phyloP scores from a whole-genome alignment of 2,888 invertebrate genomes.

The Andrena trimmerana region DNA sequence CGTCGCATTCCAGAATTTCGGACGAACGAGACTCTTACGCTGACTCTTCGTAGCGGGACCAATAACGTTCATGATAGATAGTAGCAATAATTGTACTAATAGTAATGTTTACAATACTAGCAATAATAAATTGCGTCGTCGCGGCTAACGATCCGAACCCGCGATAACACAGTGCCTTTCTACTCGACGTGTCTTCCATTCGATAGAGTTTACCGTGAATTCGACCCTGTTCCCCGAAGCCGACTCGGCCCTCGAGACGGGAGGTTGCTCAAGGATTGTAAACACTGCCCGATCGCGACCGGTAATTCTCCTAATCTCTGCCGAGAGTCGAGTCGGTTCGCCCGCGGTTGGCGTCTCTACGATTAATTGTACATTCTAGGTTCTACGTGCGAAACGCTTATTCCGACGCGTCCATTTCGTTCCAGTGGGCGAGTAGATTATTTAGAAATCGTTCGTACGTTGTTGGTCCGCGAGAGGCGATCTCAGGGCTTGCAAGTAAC shows the following conservation, averaged over 20 bases:
- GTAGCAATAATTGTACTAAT: slow-evolving; percentile 13
- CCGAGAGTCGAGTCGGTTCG: neutral
- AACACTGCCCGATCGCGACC: neutral
- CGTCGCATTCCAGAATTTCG: slow-evolving; percentile 19
- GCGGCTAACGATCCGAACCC: slow-evolving; percentile 34
- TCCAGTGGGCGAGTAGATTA: neutral
- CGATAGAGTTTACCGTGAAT: slow-evolving; percentile 36
- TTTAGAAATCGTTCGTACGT: neutral
- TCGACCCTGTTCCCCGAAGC: neutral
- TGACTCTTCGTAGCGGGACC: slow-evolving; percentile 29
- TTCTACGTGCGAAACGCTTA: neutral
- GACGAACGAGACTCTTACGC: slow-evolving; percentile 12
- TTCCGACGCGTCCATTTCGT: neutral
- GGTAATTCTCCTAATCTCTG: neutral
- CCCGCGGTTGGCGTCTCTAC: neutral
- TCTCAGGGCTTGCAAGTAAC: neutral
- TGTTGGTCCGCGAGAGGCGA: neutral
- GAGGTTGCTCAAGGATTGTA: too few species aligned
- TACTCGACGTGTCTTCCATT: slow-evolving; percentile 54
- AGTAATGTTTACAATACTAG: slow-evolving; percentile 7
- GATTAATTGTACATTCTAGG: slow-evolving; percentile 8
- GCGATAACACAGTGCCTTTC: slow-evolving; percentile 56
- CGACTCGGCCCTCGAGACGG: slow-evolving; percentile 14
- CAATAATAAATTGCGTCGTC: slow-evolving; percentile 38
- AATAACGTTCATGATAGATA: slow-evolving; percentile 16